phyloP scores from a whole-genome alignment of 2,797 vertebrate genomes.

The Calcarius lapponicus region DNA sequence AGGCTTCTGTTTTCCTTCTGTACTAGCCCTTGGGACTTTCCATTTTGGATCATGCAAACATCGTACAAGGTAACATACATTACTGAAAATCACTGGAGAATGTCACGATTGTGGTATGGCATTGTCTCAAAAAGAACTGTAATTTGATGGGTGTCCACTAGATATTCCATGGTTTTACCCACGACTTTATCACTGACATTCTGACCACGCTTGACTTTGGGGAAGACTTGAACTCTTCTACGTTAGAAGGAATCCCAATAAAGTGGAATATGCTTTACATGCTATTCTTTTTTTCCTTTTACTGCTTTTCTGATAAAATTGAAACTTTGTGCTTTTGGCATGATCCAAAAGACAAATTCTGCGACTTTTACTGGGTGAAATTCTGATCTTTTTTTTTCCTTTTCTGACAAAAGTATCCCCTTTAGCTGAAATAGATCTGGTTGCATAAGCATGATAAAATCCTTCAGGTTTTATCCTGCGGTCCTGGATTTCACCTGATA shows the following conservation, averaged over 20 bases:
- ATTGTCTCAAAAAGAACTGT: neutral
- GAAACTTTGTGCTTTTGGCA: neutral
- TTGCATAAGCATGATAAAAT: neutral
- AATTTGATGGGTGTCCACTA: neutral
- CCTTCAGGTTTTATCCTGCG: neutral
- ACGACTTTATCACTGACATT: neutral
- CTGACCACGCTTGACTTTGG: neutral
- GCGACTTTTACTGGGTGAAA: neutral
- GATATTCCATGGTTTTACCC: neutral
- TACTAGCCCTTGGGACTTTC: neutral
- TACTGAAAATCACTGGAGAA: neutral
- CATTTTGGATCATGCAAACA: neutral
- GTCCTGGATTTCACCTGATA: neutral
- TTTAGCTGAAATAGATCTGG: neutral
- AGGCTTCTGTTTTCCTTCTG: neutral
- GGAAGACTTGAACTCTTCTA: neutral
- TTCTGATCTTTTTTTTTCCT: neutral
- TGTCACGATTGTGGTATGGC: neutral
- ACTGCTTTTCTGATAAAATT: neutral
- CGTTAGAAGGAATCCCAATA: neutral
- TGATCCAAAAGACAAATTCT: neutral
- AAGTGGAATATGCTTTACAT: neutral
- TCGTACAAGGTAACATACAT: rapidly evolving
- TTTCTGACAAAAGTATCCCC: neutral
- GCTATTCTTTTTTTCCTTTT: neutral